Evolutionary conservation across 2,113 vertebrate genomes (phyloP).

Genomic region (Python bivittatus): DNA sequence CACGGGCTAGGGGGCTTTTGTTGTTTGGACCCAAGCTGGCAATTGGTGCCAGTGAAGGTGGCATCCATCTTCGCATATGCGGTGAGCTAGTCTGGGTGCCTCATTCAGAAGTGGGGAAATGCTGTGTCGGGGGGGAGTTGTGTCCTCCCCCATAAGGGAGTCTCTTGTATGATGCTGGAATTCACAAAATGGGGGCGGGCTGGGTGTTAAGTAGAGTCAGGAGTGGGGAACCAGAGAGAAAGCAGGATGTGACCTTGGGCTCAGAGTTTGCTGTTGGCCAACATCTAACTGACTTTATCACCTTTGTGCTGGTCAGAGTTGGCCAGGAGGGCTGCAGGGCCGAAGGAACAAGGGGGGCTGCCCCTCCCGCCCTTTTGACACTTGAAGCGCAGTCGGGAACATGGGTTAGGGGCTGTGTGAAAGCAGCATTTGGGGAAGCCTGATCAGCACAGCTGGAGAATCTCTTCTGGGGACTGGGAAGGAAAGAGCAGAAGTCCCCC

Average conservation of each 20-base stretch:
- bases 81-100: background rate
- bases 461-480: background rate
- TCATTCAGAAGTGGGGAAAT: background rate
- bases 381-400: background rate
- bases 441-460: background rate
- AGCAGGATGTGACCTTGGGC: background rate
- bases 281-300: too few relatives aligned
- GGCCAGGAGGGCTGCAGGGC: background rate
- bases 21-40: background rate
- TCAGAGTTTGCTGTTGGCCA: background rate
- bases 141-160: background rate
- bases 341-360: background rate
- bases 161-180: background rate
- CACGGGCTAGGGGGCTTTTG: background rate
- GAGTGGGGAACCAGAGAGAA: background rate
- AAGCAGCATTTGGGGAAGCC: background rate
- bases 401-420: background rate
- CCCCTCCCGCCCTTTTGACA: background rate
- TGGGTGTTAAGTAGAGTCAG: background rate
- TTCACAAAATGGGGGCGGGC: background rate
- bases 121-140: background rate
- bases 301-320: background rate
- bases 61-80: background rate
- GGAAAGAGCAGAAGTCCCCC: background rate
- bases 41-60: background rate